phyloP scores from a whole-genome alignment of 2,113 vertebrate species.

The Condylura cristata region DNA sequence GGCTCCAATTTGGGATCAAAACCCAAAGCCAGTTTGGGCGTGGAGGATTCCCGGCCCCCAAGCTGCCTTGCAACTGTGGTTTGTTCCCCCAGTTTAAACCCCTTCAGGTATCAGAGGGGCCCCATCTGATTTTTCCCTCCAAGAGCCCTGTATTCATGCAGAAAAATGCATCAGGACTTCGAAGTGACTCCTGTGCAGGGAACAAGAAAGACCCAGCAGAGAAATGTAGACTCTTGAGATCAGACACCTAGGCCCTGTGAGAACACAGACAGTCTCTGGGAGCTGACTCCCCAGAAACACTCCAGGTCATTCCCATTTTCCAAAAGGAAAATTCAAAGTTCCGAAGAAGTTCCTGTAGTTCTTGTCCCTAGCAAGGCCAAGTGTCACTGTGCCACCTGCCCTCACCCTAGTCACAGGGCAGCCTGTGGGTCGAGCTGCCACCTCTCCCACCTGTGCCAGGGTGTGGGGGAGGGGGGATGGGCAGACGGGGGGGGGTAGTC shows the following conservation, averaged over 20 bases:
- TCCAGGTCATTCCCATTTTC: not conserved
- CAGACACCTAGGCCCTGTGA: not conserved
- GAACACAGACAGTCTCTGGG: not conserved
- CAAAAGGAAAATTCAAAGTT: not conserved
- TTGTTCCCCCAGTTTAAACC: slow-evolving; percentile 36
- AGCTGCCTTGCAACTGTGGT: not conserved
- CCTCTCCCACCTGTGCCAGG: no score
- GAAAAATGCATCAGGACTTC: not conserved
- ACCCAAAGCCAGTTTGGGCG: slow-evolving; percentile 4
- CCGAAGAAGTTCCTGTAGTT: not conserved
- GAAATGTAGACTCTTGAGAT: not conserved
- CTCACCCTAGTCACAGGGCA: no score
- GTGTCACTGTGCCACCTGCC: not conserved
- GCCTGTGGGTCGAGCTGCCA: no score
- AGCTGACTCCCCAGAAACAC: no score
- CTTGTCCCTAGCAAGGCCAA: not conserved
- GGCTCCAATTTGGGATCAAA: slow-evolving; percentile 49
- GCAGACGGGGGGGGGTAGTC: not conserved
- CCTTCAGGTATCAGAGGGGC: not conserved
- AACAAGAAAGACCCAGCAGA: not conserved
- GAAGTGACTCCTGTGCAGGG: not conserved
- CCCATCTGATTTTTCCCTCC: not conserved
- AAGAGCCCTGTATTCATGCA: not conserved
- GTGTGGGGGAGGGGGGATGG: no score
- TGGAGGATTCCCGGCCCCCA: not conserved